A percentile compares a stretch with the other conserved stretches of the same genome.
These are phyloP conservation scores for Amphipyra tragopoginis DNA, from an alignment of 2,888 invertebrate species.

Conservation along the genomic window DNA sequence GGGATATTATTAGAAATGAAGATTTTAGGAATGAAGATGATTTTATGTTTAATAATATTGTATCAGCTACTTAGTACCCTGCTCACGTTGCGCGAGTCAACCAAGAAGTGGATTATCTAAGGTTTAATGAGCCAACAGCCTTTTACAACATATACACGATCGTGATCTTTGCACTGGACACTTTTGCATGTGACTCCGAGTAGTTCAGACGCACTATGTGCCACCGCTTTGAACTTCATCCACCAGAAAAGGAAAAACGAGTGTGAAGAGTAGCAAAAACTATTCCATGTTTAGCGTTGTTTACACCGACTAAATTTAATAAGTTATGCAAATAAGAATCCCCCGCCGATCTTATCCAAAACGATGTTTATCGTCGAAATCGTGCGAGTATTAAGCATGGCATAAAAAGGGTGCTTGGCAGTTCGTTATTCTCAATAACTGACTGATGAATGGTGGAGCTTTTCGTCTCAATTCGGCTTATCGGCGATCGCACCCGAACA, in stretches of 20 bases:
- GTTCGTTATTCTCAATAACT: slow-evolving; percentile 85
- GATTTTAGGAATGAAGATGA: slow-evolving; percentile 4
- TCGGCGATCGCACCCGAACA: slow-evolving; percentile 81
- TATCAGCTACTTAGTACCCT: slow-evolving; percentile 20
- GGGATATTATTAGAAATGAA: slow-evolving; percentile 33
- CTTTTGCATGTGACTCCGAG: slow-evolving; percentile 26
- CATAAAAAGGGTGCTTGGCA: slow-evolving; percentile 77
- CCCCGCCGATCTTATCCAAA: slow-evolving; percentile 63
- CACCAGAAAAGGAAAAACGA: slow-evolving; percentile 33
- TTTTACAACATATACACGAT: slow-evolving; percentile 39
- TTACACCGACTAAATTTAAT: slow-evolving; percentile 54
- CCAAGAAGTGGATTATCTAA: slow-evolving; percentile 32
- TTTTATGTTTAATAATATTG: slow-evolving; percentile 9
- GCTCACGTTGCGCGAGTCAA: slow-evolving; percentile 41
- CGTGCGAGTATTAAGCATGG: slow-evolving; percentile 78
- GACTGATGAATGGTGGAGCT: slow-evolving; percentile 87
- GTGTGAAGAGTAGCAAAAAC: slow-evolving; percentile 42
- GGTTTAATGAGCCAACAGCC: slow-evolving; percentile 39
- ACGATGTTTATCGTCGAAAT: slow-evolving; percentile 75
- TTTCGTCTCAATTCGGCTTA: slow-evolving; percentile 88
- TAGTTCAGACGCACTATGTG: slow-evolving; percentile 8
- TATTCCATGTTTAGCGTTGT: slow-evolving; percentile 42
- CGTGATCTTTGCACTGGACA: slow-evolving; percentile 50
- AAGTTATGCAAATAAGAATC: slow-evolving; percentile 68
- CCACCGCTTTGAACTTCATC: slow-evolving; percentile 12